Conservation (phyloP, 2,888 invertebrate species). For the Cryptocephalus primarius region DNA sequence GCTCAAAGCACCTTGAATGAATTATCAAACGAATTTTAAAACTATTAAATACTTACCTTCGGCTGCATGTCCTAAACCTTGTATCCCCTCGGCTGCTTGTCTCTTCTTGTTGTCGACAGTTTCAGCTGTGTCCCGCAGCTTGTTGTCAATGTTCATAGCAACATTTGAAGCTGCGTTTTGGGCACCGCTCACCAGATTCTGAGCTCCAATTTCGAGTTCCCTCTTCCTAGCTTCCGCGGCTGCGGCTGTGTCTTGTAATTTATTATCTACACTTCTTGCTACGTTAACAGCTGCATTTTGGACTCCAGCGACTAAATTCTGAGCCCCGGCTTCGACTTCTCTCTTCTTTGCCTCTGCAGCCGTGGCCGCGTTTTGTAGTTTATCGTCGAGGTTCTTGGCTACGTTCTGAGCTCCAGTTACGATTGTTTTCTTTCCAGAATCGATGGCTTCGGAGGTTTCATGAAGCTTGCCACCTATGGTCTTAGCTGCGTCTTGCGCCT, state of each 20-base stretch:
- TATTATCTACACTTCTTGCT: conserved; percentile 8
- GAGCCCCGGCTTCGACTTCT: conserved; percentile 7
- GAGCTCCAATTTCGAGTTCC: conserved; percentile 4
- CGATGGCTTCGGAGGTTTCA: conserved; percentile 13
- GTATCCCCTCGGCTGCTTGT: conserved; percentile 10
- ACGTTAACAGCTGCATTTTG: not conserved
- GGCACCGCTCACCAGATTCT: conserved; percentile 9
- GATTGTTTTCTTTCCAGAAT: conserved; percentile 7
- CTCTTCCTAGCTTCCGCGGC: conserved; percentile 11
- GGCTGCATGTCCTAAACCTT: conserved; percentile 11
- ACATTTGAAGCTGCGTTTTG: conserved; percentile 30
- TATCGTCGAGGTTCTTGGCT: conserved; percentile 8
- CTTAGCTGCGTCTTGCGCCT: conserved; percentile 9
- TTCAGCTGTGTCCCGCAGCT: conserved; percentile 31
- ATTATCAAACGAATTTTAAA: not conserved
- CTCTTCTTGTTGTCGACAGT: conserved; percentile 9
- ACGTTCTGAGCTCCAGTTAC: conserved; percentile 7
- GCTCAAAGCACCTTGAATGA: not conserved
- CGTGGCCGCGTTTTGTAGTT: conserved; percentile 9
- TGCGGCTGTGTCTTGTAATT: conserved; percentile 13
- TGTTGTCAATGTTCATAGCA: conserved; percentile 42
- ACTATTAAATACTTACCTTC: conserved; percentile 4
- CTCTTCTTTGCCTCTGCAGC: conserved; percentile 12
- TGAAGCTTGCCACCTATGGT: conserved; percentile 14
- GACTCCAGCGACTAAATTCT: not conserved